Evolutionary conservation across 2,113 vertebrate genomes (phyloP), one percentile per base, ranked within the genome.

Genomic region (Amblyopsis rosae): DNA sequence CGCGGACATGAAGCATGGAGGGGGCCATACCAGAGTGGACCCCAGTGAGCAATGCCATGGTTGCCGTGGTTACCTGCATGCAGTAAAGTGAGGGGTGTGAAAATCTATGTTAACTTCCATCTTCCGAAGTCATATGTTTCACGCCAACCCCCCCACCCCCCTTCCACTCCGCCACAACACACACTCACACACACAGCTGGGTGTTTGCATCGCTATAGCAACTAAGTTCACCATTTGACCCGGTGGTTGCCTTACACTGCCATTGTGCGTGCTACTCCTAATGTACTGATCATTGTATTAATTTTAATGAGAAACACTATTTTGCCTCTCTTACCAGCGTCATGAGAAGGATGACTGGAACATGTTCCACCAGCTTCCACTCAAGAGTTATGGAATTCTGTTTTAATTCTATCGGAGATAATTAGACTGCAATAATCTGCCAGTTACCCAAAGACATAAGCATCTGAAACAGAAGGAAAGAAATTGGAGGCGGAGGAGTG

Each of bases 41-140:
- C 65, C n/a, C 33, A 19, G 60, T 76, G 60, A 83, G 77, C 65
- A 76, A 87, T 82, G 81, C 67, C 81, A 83, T 15, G 16, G 87
- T 86, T 88, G 86, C 75, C 77, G 54, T 82, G 73, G 81, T 80
- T 81, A 84, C 75, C 5, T 8, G 51, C 82, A 85, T 82, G 84
- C 82, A 77, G 75, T 74, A 83, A 86, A 87, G 67, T 75, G 73
- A 73, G 79, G 58, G 73, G 77, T 84, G 88, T 83, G 69, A 91
- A 91, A 90, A 81, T 82, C 75, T 71, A 75, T 80, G 70, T 88
- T 86, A 84, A 84, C 72, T 84, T 82, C 74, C 63, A 75, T 82
- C 85, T 80, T 71, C 65, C 53, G 73, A 82, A 65, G 70, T 19
- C 69, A 67, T 62, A 50, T 10, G 71, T 74, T 84, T 91, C 77